These are phyloP conservation scores for Melanotaenia duboulayi DNA, from an alignment of 2,113 vertebrate species.

Conservation along the genomic window DNA sequence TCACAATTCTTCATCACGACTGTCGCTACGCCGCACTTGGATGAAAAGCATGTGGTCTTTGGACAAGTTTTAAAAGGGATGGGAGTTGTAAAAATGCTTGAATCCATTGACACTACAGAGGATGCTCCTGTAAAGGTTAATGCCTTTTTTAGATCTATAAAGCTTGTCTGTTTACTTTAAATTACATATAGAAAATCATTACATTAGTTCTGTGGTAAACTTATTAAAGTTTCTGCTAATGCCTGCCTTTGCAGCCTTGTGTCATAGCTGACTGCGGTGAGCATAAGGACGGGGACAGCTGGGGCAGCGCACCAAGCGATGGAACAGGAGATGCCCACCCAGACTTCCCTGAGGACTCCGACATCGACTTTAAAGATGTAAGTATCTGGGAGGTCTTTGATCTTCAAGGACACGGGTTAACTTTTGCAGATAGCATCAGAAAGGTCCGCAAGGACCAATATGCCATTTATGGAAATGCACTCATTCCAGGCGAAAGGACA, in stretches of 20 bases:
- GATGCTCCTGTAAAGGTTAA: conserved; percentile 85
- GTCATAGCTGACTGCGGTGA: conserved; percentile 92
- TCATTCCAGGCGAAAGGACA: conserved; percentile 16
- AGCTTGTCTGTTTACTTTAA: no score
- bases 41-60: conserved; percentile 95
- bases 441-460: not conserved
- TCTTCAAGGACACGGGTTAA: conserved; percentile 14
- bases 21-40: conserved; percentile 92
- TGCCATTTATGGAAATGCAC: conserved; percentile 9
- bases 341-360: conserved; percentile 94
- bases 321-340: conserved; percentile 89
- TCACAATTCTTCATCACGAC: conserved; percentile 98
- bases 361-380: conserved; percentile 92
- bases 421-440: conserved; percentile 26
- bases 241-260: conserved; percentile 83
- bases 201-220: not conserved
- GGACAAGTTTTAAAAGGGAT: conserved; percentile 94
- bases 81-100: conserved; percentile 90
- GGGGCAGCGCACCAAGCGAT: conserved; percentile 83
- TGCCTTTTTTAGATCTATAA: no score
- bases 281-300: conserved; percentile 89
- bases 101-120: conserved; percentile 87
- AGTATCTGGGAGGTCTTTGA: conserved; percentile 62
- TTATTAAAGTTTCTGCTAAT: not conserved
- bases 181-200: not conserved